phyloP scores from a whole-genome alignment of 2,113 vertebrate genomes.

The Haplotaxodon microlepis region DNA sequence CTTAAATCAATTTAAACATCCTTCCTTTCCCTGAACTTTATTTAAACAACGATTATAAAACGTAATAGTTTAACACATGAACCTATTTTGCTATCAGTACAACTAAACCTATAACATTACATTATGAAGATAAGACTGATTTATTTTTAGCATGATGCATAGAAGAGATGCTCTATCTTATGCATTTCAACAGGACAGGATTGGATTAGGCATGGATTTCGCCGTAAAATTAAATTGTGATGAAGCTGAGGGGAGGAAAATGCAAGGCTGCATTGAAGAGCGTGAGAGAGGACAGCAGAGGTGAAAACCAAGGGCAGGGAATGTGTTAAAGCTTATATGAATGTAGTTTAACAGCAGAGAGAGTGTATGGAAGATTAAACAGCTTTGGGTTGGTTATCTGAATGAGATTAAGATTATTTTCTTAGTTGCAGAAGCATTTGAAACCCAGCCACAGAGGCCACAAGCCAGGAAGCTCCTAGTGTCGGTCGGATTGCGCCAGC shows the following conservation, averaged over 20 bases:
- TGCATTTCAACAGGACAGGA: constrained; percentile 27
- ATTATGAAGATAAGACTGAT: neutral
- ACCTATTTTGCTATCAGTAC: neutral
- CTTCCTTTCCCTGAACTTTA: neutral
- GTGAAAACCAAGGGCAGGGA: constrained; percentile 17
- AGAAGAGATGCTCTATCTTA: constrained; percentile 15
- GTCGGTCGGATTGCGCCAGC: fast-evolving
- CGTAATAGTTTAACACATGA: neutral
- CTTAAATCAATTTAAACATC: neutral
- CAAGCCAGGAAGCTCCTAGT: neutral
- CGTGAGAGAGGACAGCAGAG: constrained; percentile 3
- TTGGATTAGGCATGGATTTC: constrained; percentile 42
- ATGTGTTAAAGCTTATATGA: constrained; percentile 15
- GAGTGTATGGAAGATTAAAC: neutral
- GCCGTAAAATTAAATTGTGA: constrained; percentile 56
- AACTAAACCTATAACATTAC: neutral
- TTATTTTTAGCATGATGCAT: neutral
- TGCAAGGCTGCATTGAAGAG: neutral
- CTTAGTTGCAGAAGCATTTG: neutral
- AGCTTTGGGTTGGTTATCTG: neutral
- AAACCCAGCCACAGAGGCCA: neutral
- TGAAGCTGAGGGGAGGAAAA: neutral
- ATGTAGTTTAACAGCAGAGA: constrained; percentile 2
- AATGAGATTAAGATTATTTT: neutral
- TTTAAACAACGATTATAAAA: neutral